Conservation (phyloP, 2,888 invertebrate genomes). For the Eurois occulta region DNA sequence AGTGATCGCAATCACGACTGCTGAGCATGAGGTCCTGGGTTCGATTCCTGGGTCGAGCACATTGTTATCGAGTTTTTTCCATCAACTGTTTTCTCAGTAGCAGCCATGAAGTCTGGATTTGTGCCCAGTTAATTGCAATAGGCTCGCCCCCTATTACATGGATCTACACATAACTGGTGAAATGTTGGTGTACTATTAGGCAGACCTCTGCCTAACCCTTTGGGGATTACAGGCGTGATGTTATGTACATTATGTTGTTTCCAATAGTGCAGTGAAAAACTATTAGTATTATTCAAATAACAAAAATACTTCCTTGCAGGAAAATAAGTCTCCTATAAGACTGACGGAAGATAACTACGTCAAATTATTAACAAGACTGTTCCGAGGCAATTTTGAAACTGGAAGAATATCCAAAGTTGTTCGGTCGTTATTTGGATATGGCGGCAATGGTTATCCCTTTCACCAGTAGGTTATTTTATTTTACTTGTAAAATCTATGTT, state of each 20-base stretch:
- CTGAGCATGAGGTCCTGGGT: too few species aligned
- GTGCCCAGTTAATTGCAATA: too few species aligned
- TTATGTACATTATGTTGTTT: background rate
- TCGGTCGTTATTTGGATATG: constrained; percentile 82
- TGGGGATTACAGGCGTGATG: too few species aligned
- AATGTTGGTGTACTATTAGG: too few species aligned
- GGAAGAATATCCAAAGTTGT: constrained; percentile 79
- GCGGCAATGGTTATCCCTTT: constrained; percentile 75
- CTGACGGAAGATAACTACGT: constrained; percentile 83
- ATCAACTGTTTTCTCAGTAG: too few species aligned
- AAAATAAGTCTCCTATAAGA: constrained; percentile 79
- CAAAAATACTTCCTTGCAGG: constrained; percentile 68
- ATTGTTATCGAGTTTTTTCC: too few species aligned
- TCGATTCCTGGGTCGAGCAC: too few species aligned
- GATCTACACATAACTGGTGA: too few species aligned
- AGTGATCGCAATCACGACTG: too few species aligned
- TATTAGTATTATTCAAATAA: background rate
- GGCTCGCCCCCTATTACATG: too few species aligned
- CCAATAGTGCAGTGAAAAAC: background rate
- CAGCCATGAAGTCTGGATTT: too few species aligned
- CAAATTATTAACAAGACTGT: constrained; percentile 80
- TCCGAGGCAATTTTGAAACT: constrained; percentile 83
- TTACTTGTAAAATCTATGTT: background rate
- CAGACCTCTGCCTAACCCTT: too few species aligned
- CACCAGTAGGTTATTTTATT: constrained; percentile 74